Evolutionary conservation across 2,113 vertebrate genomes (phyloP), one percentile per base, ranked within the genome.

Genomic region (Reinhardtius hippoglossoides): DNA sequence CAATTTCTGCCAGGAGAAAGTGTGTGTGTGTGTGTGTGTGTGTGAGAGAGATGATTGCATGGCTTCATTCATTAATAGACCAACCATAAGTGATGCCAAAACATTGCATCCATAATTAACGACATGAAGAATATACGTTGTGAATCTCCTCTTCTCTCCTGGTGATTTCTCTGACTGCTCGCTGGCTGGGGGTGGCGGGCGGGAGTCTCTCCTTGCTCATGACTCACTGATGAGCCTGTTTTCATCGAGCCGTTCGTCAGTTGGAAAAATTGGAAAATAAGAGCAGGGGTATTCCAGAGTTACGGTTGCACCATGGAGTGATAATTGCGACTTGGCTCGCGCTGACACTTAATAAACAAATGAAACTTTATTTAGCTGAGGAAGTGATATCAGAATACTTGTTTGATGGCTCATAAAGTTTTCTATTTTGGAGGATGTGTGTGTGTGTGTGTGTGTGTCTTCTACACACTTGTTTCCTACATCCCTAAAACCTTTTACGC

Each of bases 241-340:
- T 76, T 85, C 74, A 71, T 80, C 9, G 9, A 84, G 23, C 13
- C 7, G 4, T 61, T 81, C 69, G 79, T 87, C 84, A 86, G n/a
- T n/a, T n/a, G n/a, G n/a, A n/a, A 59, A 71, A 69, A 76, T 69
- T 83, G 87, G 88, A 85, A 87, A 90, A 73, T 78, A 31, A 76
- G 62, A 82, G 56, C 82, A 66, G 87, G 83, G 83, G 57, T 91
- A 90, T 90, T 91, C 88, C 87, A 84, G 74, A 67, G 78, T 78
- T 75, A 84, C 35, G 2, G 66, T 35, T 74, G 75, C 71, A 85
- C 79, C 77, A 71, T 80, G 81, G 42, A 80, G 74, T 68, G 85
- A 87, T 88, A 85, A 92, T 92, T 90, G 79, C 80, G 84, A 77
- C 54, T 83, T 88, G 89, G 82, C 80, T 2, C 10, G 20, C 13